Conservation (phyloP, 2,113 vertebrate species). For the Heloderma charlesbogerti region DNA sequence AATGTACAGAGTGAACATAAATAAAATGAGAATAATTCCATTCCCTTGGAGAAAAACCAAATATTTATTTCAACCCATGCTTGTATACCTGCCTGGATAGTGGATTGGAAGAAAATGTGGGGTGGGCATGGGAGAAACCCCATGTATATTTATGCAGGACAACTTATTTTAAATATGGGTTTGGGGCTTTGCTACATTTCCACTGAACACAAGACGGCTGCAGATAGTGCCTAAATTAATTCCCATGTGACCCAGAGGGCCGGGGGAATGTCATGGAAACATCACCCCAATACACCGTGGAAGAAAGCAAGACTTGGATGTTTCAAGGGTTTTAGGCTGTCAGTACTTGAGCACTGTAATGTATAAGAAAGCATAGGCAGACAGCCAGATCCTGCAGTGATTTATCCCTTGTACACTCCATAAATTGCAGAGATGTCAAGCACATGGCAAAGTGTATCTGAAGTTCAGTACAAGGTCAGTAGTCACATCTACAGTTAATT, state of each 20-base stretch:
- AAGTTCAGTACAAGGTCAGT: background rate
- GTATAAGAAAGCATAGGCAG: background rate
- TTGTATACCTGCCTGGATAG: constrained; percentile 34
- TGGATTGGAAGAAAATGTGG: constrained; percentile 23
- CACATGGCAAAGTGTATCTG: background rate
- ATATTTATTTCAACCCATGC: constrained; percentile 43
- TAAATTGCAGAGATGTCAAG: background rate
- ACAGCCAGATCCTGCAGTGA: background rate
- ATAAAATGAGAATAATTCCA: constrained; percentile 37
- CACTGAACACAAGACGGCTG: background rate
- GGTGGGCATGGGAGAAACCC: background rate
- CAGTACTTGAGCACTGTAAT: background rate
- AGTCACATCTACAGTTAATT: too few relatives aligned
- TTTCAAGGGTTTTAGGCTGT: background rate
- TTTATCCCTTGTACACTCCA: background rate
- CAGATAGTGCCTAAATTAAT: too few relatives aligned
- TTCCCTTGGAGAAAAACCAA: constrained; percentile 49
- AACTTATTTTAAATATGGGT: background rate
- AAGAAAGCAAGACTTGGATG: background rate
- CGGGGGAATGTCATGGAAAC: background rate
- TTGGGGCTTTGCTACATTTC: background rate
- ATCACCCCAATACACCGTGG: background rate
- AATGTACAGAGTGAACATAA: background rate
- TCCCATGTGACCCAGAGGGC: background rate
- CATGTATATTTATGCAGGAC: background rate